Base-by-base conservation (phyloP, 2,113 vertebrate species). In the Entomyzon cyanotis region DNA sequence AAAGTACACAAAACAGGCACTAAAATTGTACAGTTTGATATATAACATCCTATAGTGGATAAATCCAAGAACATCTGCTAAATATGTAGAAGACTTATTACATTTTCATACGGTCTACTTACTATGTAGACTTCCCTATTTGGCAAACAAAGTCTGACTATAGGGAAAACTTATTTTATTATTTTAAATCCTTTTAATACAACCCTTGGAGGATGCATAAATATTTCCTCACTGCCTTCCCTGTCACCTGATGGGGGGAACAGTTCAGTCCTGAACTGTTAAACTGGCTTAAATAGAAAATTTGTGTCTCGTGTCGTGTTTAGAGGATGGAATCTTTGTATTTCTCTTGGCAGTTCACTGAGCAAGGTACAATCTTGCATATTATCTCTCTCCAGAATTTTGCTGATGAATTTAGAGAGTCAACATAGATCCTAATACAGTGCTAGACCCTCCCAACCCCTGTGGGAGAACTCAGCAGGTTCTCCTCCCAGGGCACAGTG, bases 31-130 rank as follows among this genome's bases (percentile, higher is more conserved):
- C 73, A 53, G 5, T 70, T 92, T 93, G 93, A 97, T 85, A 41
- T 12, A 53, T 77, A 83, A 70, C 94, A 96, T 97, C 97, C 96
- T 84, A 60, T 21, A 37, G 39, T 25, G 58, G 65, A 63, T 89
- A 91, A 95, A 95, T 88, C 84, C 47, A 92, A 41, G 50, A 55
- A 74, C 94, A 70, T 92, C 89, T 89, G 89, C 89, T 93, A 80
- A 90, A 84, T 60, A 62, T 7, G 52, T 64, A 31, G 28, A 47
- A 78, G 75, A 95, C 76, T 93, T 91, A 91, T 47, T 74, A 31
- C 42, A 15, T 84, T 95, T 93, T 95, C 73, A 25, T 93, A 68
- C 64, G 81, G 70, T 46, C 87, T 77, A 68, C 77, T 92, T 87
- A 84, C 28, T 35, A 89, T 4, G 3, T 41, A 89, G 89, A 86